Base-by-base conservation (phyloP, 2,888 invertebrate genomes). In the Acanthacorydalis orientalis region DNA sequence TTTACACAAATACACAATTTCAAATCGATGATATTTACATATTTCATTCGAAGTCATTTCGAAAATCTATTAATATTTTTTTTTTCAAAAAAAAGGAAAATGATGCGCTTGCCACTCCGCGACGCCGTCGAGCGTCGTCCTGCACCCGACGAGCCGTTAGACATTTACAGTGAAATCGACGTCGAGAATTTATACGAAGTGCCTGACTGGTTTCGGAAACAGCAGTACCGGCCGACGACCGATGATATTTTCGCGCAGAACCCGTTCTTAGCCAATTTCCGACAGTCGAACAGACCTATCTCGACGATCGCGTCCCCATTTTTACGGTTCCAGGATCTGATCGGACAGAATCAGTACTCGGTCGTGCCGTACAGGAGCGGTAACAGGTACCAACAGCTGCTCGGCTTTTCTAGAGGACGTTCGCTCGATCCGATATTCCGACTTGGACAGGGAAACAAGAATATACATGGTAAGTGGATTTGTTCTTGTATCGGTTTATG, bases 121-220 rank as follows among this genome's bases (percentile, higher is more conserved):
- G 82, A 83, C 59, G 78, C 83, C 0, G 83, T 84, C 1, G 83
- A 84, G 60, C 71, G 69, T 52, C 60, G 75, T 39, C 75, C 73
- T 33, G 59, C 62, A 7, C 67, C 67, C 7, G 62, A 64, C 42
- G 61, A 65, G 49, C 60, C 64, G 8, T 57, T 59, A 35, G 47
- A 42, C 4, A 12, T 15, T 7, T 37, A 53, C 40, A 54, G 53
- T 7, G 47, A 49, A 23, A 6, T 23, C 32, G 52, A 54, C 16
- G 14, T 31, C 41, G 53, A 55, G 10, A 49, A 57, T 31, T 53
- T 37, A 16, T 9, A 44, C 37, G 8, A 39, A 23, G 7, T 33
- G 1, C 15, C 46, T 15, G 4, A 12, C 2, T 38, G 35, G 10
- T 34, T 32, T 14, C n/a, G 41, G 2, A 39, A 37, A 14, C 15